Base-by-base conservation (phyloP, 2,888 invertebrate genomes). In the Sisyra nigra region DNA sequence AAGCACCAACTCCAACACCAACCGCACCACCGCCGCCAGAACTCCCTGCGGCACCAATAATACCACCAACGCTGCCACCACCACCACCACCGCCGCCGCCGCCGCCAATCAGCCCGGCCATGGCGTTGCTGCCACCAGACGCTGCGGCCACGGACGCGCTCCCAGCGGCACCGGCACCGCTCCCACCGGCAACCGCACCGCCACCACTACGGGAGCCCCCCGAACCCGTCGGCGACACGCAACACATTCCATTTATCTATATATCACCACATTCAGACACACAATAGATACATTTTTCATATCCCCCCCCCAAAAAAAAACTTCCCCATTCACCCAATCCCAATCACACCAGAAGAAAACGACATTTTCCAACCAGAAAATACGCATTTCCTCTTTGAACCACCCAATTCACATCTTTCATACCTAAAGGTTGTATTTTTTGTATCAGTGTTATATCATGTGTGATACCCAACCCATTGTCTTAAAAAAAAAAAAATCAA, bases 231-330 rank as follows among this genome's bases (percentile, higher is more conserved):
- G 74, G 69, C 52, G 76, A 73, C 57, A 76, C 76, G 59, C 76
- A 71, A 71, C 78, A 80, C 67, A 78, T 74, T 65, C 79, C 80
- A 70, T 80, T 81, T 69, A 82, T 80, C 82, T 82, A 42, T 33
- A 18, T 41, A 30, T 19, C n/a, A 24, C 9, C 36, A 47, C 29
- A 43, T 29, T 15, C 24, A 39, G 9, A 13, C 40, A 42, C 17
- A 31, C 40, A 44, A 31, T 14, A 13, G 40, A 30, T 30, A 31
- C 24, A 24, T 24, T 24, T 24, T n/a, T n/a, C n/a, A n/a, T n/a
- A n/a, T n/a, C n/a, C n/a, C n/a, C n/a, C n/a, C n/a, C n/a, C 18
- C 18, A 19, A 24, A 18, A 14, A 35, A 35, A 35, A 13, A 15
- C 6, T 15, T n/a, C 7, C 24, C 5, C 24, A 24, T 24, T 24